Evolutionary conservation across 2,888 invertebrate species (phyloP).

Genomic region (Ariolimax columbianus): DNA sequence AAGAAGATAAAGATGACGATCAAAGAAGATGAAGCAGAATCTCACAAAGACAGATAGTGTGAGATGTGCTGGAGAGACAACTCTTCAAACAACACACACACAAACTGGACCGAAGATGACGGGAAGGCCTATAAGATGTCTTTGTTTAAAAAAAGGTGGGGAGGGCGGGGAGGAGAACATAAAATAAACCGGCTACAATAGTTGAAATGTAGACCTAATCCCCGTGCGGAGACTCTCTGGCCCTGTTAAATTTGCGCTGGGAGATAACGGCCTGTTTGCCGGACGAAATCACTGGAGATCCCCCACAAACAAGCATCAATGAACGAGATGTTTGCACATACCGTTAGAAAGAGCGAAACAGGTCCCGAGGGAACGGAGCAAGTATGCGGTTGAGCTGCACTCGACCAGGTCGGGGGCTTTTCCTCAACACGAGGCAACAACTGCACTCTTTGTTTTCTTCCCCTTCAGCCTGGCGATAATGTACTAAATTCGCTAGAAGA

Average conservation of each 20-base stretch:
- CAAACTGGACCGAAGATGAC: background rate
- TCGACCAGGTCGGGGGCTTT: background rate
- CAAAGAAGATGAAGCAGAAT: no score
- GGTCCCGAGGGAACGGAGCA: background rate
- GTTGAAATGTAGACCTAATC: slow-evolving; percentile 16
- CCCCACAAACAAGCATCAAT: slow-evolving; percentile 47
- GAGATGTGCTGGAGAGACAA: background rate
- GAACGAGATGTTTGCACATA: slow-evolving; percentile 34
- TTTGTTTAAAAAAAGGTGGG: no score
- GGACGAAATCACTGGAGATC: slow-evolving; percentile 13
- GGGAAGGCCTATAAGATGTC: background rate
- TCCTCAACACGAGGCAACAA: background rate
- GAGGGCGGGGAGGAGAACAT: background rate
- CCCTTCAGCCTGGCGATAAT: background rate
- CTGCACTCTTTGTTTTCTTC: background rate
- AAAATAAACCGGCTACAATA: slow-evolving; percentile 4
- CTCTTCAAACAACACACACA: background rate
- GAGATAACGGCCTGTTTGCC: slow-evolving; percentile 41
- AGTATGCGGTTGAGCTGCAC: slow-evolving; percentile 36
- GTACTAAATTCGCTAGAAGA: background rate
- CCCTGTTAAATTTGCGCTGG: slow-evolving; percentile 5
- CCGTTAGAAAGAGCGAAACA: slow-evolving; percentile 6
- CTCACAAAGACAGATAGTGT: no score
- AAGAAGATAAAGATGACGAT: no score
- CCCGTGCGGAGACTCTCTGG: background rate